Evolutionary conservation across 1,140 invertebrate genomes (phyloP), one percentile per base, ranked within the genome.

Genomic region (Cydia amplana): DNA sequence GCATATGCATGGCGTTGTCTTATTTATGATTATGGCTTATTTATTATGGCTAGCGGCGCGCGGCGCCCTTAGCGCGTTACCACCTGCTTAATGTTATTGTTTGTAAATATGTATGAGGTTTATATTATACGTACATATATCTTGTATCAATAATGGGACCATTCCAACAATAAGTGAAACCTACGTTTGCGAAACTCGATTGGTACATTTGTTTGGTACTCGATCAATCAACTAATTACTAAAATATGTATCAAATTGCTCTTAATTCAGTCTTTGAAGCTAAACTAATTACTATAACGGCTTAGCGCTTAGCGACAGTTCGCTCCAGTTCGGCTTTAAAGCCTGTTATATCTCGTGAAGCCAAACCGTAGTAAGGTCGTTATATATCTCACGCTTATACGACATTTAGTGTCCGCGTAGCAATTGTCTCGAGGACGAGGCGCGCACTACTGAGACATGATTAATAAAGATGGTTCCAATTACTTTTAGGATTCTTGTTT

Each of bases 241-340:
- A 49, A 16, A 49, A 49, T n/a, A 49, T 5, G 46, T 49, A n/a
- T 49, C 14, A 49, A n/a, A 49, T 49, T 49, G 14, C 0, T 49
- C 46, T 49, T n/a, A 49, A 49, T 49, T 49, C 14, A 49, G 12
- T 49, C 14, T n/a, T 18, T 55, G 51, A 6, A 55, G 16, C 9
- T 55, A 55, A 55, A 55, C 51, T 51, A 51, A 51, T 51, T 51
- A 51, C 49, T 55, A 49, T 49, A 18, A 55, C 51, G 51, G 51
- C 51, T 55, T 55, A 55, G 51, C 51, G 51, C 51, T 55, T 55
- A 55, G 51, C 51, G 20, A 55, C 51, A 55, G 16, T 55, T 55
- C 51, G 51, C n/a, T 18, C 51, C 18, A 55, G 16, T 55, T 55
- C 51, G 49, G 16, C 49, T 12, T 49, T 51, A 51, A 51, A 51